Percentiles rank a stretch among this genome's conserved stretches.
Conservation (phyloP, 2,113 vertebrate genomes). For the Elephantulus edwardii region DNA sequence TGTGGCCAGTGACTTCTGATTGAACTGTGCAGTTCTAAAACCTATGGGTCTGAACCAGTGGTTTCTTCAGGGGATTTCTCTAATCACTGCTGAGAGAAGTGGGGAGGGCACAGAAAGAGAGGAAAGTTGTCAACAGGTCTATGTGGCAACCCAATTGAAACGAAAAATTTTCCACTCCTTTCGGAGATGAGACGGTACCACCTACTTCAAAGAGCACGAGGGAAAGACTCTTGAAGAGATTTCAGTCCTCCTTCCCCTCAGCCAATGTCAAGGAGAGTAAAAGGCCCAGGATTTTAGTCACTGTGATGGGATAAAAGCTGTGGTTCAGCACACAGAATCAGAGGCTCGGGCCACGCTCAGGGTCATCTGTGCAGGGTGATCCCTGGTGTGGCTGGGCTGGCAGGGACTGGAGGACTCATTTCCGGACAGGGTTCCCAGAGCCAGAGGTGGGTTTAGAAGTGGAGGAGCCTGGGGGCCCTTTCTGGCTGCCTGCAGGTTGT, state of each 20-base stretch:
- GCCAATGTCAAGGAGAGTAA: neutral
- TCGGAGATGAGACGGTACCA: neutral
- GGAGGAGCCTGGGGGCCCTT: conserved; percentile 74
- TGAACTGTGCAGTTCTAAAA: neutral
- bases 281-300: neutral
- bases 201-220: neutral
- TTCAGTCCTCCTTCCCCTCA: neutral
- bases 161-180: neutral
- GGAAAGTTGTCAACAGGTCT: neutral
- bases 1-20: neutral
- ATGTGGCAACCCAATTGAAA: neutral
- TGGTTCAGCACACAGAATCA: neutral
- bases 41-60: neutral
- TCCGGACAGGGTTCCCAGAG: conserved; percentile 73
- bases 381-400: neutral
- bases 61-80: conserved; percentile 18
- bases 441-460: conserved; percentile 78
- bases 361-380: neutral
- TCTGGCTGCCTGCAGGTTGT: conserved; percentile 81
- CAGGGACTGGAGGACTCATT: conserved; percentile 43
- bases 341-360: neutral
- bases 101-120: neutral
- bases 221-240: neutral
- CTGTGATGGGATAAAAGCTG: neutral
- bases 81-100: neutral